Base-by-base conservation (phyloP, 2,113 vertebrate species). In the Tenebrosternarchus preto region DNA sequence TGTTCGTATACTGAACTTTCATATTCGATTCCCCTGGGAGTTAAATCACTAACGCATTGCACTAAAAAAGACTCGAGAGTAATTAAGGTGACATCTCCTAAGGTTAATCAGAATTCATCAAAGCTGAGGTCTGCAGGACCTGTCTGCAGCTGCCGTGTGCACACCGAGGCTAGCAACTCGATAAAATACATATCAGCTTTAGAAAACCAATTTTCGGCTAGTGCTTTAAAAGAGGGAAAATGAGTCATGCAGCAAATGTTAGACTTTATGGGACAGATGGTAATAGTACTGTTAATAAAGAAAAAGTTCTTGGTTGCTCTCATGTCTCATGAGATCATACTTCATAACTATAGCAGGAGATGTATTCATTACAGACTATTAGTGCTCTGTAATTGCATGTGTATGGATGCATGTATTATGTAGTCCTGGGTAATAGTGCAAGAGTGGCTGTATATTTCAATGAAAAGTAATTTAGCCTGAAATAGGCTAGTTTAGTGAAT, bases 291-390 rank as follows among this genome's bases (percentile, higher is more conserved):
- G 39, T 39, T 81, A 57, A 83, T 79, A 84, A 80, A 74, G 78
- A 73, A 64, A 80, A 82, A 36, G 78, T 68, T 80, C 53, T 68
- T 84, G 76, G 68, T 76, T 72, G 60, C 57, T 77, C 60, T 80
- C 53, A 55, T 80, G 69, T 77, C 74, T 73, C 63, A 36, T 24
- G 43, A 63, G 76, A 71, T 71, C 59, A 46, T 9, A 53, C 31
- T 60, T 78, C 67, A 78, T 84, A 70, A 78, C 70, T 33, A 73
- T 46, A 55, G 53, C 76, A 12, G 16, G 69, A 66, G 64, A 39
- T 17, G 61, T 77, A 46, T 78, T 63, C 63, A 76, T 77, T 69
- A 84, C 31, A 69, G 53, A 39, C 20, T 68, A 63, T 69, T 43
- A 60, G 31, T 36, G n/a, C 61, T 31, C 25, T 1, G 56, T 74